Conservation (phyloP, 2,113 vertebrate genomes). For the Ahaetulla prasina region DNA sequence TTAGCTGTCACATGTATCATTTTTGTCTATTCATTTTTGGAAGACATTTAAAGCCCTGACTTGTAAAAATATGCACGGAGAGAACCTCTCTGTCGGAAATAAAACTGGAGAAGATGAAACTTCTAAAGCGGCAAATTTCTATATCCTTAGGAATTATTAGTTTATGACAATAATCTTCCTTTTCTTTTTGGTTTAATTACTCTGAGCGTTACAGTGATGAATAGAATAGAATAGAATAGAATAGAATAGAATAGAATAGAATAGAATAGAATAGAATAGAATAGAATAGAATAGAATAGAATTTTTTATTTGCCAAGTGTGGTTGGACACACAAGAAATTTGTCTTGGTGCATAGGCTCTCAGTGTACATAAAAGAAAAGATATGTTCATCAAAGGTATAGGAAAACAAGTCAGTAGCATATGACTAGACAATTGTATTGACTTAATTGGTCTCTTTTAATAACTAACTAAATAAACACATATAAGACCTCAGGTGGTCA, state of each 20-base stretch:
- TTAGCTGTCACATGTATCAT: slow-evolving; percentile 63
- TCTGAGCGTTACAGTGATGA: slow-evolving; percentile 51
- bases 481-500: not conserved
- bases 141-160: slow-evolving; percentile 50
- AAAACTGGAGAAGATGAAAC: slow-evolving; percentile 47
- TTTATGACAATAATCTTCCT: slow-evolving; percentile 27
- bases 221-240: too few species aligned
- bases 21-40: slow-evolving; percentile 11
- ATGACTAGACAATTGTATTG: slow-evolving; percentile 36
- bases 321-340: too few species aligned
- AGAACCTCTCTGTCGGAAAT: slow-evolving; percentile 46
- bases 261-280: too few species aligned
- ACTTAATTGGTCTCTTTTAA: slow-evolving; percentile 19
- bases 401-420: slow-evolving; percentile 27
- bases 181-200: slow-evolving; percentile 46
- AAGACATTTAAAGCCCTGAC: slow-evolving; percentile 48
- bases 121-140: slow-evolving; percentile 43
- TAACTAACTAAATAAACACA: not conserved
- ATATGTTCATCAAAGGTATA: too few species aligned
- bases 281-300: too few species aligned
- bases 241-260: too few species aligned
- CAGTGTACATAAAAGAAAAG: too few species aligned
- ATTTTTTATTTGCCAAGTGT: too few species aligned
- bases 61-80: slow-evolving; percentile 29
- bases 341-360: too few species aligned